These are phyloP conservation scores for Osmoderma eremita DNA, from an alignment of 2,888 invertebrate genomes.

Conservation along the genomic window DNA sequence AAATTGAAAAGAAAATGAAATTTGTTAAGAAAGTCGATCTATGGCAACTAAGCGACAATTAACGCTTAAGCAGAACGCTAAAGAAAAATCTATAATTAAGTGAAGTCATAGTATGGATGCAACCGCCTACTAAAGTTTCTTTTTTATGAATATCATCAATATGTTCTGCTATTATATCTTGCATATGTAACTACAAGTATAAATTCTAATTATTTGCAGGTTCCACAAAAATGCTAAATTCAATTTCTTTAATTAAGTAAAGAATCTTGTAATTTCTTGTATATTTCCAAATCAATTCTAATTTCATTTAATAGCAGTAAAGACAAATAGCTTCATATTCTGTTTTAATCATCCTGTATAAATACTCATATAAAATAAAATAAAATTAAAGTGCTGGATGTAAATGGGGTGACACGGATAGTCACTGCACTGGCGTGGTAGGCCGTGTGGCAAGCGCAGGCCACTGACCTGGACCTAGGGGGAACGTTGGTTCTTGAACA, in stretches of 20 bases:
- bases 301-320: too few relatives aligned
- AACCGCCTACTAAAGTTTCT: not conserved
- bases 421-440: conserved; percentile 42
- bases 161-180: too few relatives aligned
- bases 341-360: conserved; percentile 2
- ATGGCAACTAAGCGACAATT: conserved; percentile 4
- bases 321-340: not conserved
- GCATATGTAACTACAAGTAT: too few relatives aligned
- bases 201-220: too few relatives aligned
- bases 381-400: conserved; percentile 38
- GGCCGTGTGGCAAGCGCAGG: conserved; percentile 43
- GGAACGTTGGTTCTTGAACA: conserved; percentile 55
- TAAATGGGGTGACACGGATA: conserved; percentile 38
- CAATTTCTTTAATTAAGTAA: not conserved
- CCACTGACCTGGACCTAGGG: conserved; percentile 65
- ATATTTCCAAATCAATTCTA: too few relatives aligned
- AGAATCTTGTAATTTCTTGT: too few relatives aligned
- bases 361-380: conserved; percentile 27
- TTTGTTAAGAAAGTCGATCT: conserved; percentile 3
- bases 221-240: too few relatives aligned
- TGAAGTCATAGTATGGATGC: conserved; percentile 16
- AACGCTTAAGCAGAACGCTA: conserved; percentile 29
- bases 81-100: conserved; percentile 15
- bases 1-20: conserved; percentile 55
- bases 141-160: too few relatives aligned